phyloP scores from a whole-genome alignment of 1,140 invertebrate genomes.

The Hyles vespertilio region DNA sequence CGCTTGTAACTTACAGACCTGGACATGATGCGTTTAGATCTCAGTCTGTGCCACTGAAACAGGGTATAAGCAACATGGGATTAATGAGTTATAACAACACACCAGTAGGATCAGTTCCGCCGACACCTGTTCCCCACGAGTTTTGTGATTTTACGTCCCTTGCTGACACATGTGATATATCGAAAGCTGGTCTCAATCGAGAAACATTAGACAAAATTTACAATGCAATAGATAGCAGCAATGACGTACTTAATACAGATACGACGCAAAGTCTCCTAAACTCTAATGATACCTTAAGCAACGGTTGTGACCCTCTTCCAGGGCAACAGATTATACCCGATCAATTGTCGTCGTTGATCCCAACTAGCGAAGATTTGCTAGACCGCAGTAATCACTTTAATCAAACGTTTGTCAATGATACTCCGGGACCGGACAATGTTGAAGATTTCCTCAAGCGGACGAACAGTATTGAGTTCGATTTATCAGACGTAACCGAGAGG shows the following conservation, averaged over 20 bases:
- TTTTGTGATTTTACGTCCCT: conserved; percentile 81
- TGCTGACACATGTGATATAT: conserved; percentile 71
- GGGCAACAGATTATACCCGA: conserved; percentile 52
- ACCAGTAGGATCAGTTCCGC: conserved; percentile 80
- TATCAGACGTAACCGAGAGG: conserved; percentile 59
- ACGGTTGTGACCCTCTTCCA: conserved; percentile 54
- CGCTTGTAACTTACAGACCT: conserved; percentile 43
- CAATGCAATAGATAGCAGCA: conserved; percentile 70
- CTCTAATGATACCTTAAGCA: conserved; percentile 43
- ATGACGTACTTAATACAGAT: conserved; percentile 56
- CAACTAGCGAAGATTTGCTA: conserved; percentile 40
- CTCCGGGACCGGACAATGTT: conserved; percentile 41
- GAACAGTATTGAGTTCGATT: conserved; percentile 64
- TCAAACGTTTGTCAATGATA: conserved; percentile 47
- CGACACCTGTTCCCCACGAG: conserved; percentile 82
- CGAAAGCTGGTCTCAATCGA: conserved; percentile 71
- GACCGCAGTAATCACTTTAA: conserved; percentile 49
- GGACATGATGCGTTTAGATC: conserved; percentile 76
- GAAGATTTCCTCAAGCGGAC: conserved; percentile 64
- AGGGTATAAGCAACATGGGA: conserved; percentile 61
- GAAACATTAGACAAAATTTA: conserved; percentile 74
- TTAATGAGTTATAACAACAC: conserved; percentile 75
- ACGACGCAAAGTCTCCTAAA: conserved; percentile 45
- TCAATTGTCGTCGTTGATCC: conserved; percentile 52
- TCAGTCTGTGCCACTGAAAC: conserved; percentile 85